Conservation (phyloP, 2,113 vertebrate genomes). For the Choloepus hoffmanni region DNA sequence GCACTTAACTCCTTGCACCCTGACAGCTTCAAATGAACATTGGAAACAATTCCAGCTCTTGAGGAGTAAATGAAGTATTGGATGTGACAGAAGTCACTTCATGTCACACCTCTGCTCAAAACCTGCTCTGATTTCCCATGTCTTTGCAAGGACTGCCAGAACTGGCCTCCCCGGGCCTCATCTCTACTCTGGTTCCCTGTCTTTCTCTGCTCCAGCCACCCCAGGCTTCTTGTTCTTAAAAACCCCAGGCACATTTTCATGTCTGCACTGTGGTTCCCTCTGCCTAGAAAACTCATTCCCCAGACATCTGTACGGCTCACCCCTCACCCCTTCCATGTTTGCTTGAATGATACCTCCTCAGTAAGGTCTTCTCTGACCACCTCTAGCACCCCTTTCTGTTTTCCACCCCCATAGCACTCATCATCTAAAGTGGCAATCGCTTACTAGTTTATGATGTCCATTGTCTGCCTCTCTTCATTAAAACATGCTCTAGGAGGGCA, state of each 20-base stretch:
- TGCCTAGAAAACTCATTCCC: not conserved
- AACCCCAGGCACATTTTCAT: rapidly evolving
- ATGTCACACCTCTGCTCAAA: not conserved
- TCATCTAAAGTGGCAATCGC: not conserved
- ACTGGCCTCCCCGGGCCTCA: not conserved
- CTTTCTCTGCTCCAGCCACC: not conserved
- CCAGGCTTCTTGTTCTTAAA: not conserved
- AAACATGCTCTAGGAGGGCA: not conserved
- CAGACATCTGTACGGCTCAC: not conserved
- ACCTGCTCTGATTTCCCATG: not conserved
- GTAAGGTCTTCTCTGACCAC: not conserved
- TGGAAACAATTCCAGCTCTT: no score
- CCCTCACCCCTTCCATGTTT: not conserved
- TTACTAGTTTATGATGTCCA: not conserved
- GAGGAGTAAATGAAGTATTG: not conserved
- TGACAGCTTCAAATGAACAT: not conserved
- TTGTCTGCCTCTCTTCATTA: not conserved
- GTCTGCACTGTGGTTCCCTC: not conserved
- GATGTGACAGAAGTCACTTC: not conserved
- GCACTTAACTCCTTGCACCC: not conserved
- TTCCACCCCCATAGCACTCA: not conserved
- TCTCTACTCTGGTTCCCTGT: not conserved
- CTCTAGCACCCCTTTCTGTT: not conserved
- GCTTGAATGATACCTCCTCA: not conserved
- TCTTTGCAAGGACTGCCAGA: not conserved